Conservation (phyloP, 2,888 invertebrate species). For the Neuroscelio doddi region DNA sequence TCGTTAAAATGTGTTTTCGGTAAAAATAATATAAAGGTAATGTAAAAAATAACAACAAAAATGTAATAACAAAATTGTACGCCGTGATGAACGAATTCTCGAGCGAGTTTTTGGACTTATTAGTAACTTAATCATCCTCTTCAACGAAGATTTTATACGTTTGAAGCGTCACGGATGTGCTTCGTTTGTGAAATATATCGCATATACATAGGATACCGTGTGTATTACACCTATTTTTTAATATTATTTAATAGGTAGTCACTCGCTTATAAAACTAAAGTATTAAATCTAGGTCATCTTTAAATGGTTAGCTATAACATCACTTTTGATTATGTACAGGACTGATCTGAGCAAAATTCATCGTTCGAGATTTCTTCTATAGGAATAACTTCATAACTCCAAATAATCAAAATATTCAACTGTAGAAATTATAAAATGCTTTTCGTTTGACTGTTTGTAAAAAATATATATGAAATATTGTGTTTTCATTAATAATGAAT, state of each 20-base stretch:
- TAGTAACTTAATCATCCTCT: background rate
- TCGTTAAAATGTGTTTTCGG: no score
- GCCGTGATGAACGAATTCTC: no score
- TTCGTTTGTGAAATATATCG: background rate
- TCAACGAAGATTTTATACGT: background rate
- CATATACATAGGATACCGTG: background rate
- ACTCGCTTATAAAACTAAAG: background rate
- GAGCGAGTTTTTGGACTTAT: no score
- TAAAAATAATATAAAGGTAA: no score
- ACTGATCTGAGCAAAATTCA: background rate
- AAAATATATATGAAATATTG: no score
- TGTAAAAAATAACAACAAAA: no score
- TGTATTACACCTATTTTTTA: background rate
- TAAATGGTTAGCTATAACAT: background rate
- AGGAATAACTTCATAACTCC: background rate
- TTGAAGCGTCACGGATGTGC: no score
- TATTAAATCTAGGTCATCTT: background rate
- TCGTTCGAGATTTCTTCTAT: background rate
- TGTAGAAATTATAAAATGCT: no score
- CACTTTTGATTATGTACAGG: background rate
- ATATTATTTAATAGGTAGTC: background rate
- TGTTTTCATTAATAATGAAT: no score
- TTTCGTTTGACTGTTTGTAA: no score
- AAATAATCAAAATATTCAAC: background rate
- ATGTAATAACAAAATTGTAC: no score